Percentiles rank a stretch among this genome's conserved stretches.
These are phyloP conservation scores for Gallinago nigripennis DNA, from an alignment of 2,797 vertebrate species.

Conservation along the genomic window DNA sequence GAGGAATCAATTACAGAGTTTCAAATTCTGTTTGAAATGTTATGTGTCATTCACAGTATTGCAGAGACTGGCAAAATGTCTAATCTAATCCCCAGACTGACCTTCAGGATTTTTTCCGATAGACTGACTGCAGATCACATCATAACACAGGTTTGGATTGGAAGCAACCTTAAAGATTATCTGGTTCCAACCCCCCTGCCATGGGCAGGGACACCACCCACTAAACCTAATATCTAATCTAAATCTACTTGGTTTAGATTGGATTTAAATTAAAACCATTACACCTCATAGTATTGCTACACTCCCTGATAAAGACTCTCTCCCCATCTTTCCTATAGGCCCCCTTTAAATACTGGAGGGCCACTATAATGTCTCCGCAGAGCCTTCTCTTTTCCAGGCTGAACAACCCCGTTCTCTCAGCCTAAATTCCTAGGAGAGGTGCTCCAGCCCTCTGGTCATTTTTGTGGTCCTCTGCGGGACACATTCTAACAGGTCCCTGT, in stretches of 20 bases:
- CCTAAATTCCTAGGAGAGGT: neutral
- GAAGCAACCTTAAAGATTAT: neutral
- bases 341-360: neutral
- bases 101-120: neutral
- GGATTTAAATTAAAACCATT: neutral
- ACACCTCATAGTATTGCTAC: neutral
- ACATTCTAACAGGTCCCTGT: neutral
- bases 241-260: neutral
- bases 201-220: neutral
- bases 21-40: slow-evolving; percentile 10
- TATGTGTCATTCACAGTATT: neutral
- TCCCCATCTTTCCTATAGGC: neutral
- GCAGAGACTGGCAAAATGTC: neutral
- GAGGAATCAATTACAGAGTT: neutral
- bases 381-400: neutral
- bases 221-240: neutral
- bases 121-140: neutral
- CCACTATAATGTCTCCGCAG: neutral
- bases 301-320: neutral
- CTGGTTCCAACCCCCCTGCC: neutral
- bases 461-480: neutral
- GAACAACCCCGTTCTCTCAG: neutral
- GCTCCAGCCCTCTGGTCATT: neutral
- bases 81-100: neutral
- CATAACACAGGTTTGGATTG: neutral